These are phyloP conservation scores for Danionella cerebrum DNA, from an alignment of 2,113 vertebrate genomes.

Conservation along the genomic window DNA sequence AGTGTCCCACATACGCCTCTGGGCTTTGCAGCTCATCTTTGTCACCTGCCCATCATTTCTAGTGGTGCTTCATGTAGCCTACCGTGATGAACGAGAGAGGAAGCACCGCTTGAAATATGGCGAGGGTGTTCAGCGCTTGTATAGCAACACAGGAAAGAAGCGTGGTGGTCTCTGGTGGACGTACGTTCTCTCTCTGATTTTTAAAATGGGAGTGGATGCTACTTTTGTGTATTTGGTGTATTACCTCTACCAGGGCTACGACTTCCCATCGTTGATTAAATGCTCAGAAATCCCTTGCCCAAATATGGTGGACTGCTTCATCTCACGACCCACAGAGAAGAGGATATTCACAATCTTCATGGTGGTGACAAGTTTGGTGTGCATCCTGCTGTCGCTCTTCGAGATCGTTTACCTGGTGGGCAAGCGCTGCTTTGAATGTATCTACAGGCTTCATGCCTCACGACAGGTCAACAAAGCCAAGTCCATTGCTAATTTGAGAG, in stretches of 20 bases:
- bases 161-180: conserved; percentile 94
- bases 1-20: conserved; percentile 86
- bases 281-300: conserved; percentile 78
- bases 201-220: conserved; percentile 76
- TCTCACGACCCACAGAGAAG: conserved; percentile 87
- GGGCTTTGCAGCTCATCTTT: conserved; percentile 97
- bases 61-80: conserved; percentile 90
- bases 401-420: conserved; percentile 80
- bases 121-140: conserved; percentile 51
- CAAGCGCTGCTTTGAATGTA: conserved; percentile 69
- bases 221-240: conserved; percentile 80
- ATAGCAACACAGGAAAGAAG: conserved; percentile 80
- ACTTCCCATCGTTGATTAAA: conserved; percentile 78
- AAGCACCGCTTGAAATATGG: conserved; percentile 52
- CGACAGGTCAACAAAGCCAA: conserved; percentile 24
- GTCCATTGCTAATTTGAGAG: conserved; percentile 38
- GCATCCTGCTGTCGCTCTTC: conserved; percentile 74
- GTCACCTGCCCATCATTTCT: conserved; percentile 91
- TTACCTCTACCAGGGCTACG: conserved; percentile 75
- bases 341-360: conserved; percentile 93
- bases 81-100: conserved; percentile 74
- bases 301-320: conserved; percentile 89
- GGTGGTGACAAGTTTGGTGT: conserved; percentile 75
- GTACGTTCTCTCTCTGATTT: conserved; percentile 79
- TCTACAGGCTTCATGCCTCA: neutral